These are phyloP conservation scores for Trogon surrucura DNA, from an alignment of 2,113 vertebrate species.

Conservation along the genomic window DNA sequence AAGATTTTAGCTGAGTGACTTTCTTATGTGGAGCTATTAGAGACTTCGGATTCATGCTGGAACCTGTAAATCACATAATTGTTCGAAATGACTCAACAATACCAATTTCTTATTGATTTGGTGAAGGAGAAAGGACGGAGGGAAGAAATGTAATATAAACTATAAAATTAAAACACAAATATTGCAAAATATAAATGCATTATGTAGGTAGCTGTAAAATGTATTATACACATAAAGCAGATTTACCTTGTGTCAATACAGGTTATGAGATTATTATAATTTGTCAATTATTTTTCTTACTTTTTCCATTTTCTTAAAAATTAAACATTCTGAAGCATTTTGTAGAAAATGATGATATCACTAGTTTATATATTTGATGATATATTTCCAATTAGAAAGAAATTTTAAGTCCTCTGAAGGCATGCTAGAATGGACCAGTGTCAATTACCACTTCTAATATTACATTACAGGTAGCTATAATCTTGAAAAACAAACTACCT, in stretches of 20 bases:
- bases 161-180: not conserved
- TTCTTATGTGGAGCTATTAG: rapidly evolving
- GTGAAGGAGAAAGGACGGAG: not conserved
- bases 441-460: not conserved
- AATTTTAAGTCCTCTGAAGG: not conserved
- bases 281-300: not conserved
- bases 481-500: not conserved
- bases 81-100: not conserved
- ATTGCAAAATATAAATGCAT: not conserved
- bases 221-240: not conserved
- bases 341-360: not conserved
- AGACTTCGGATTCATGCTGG: not conserved
- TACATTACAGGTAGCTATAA: not conserved
- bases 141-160: not conserved
- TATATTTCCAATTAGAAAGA: not conserved
- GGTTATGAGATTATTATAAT: not conserved
- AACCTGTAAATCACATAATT: not conserved
- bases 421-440: not conserved
- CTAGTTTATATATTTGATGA: not conserved
- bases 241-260: not conserved
- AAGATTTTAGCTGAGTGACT: not conserved
- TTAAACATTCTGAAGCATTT: not conserved
- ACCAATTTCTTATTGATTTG: not conserved
- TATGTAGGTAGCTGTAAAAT: not conserved
- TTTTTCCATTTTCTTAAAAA: not conserved